Base-by-base conservation (phyloP, 1,140 invertebrate genomes). In the Saccostrea glomerata region DNA sequence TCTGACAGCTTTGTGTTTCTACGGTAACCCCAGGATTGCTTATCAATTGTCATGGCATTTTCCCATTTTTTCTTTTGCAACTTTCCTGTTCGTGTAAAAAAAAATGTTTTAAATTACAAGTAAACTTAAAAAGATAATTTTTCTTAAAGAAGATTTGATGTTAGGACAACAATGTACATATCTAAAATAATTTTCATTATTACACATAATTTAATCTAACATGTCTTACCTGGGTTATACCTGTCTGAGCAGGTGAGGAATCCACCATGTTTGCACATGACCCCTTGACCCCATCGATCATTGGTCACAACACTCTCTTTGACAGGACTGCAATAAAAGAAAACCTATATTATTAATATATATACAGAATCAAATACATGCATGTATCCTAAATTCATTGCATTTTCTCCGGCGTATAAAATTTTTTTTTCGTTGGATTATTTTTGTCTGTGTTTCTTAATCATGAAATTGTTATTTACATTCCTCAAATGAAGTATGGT, bases 241-340 rank as follows among this genome's bases (percentile, higher is more conserved):
- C 97, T 96, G 95, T 99, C 98, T 15, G 95, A 93, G 89, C 95
- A 96, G 9, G 95, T 99, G 87, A 97, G 97, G 93, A 97, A 98
- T 91, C 97, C 98, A 47, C 98, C 98, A 95, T 99, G 98, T 90
- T 97, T 96, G 89, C 98, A 99, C 1, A 96, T 95, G 4, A 96
- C 97, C 60, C 96, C 96, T 56, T 92, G 94, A 6, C 98, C 98
- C 98, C 98, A 98, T 92, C 98, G 96, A 93, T 98, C 97, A 95
- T 99, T 98, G 0, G 97, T 97, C 0, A 99, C 98, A 7, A 99
- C 96, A 4, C 96, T 97, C 82, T 98, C 96, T 93, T 97, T 97
- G 0, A 99, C 97, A 0, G 98, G 98, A 92, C 96, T 96, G 89
- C 55, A 91, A 66, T 86, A 56, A n/a, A 13, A 36, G 36, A 47